phyloP scores from a whole-genome alignment of 2,888 invertebrate genomes.

The Piscicola geometra region DNA sequence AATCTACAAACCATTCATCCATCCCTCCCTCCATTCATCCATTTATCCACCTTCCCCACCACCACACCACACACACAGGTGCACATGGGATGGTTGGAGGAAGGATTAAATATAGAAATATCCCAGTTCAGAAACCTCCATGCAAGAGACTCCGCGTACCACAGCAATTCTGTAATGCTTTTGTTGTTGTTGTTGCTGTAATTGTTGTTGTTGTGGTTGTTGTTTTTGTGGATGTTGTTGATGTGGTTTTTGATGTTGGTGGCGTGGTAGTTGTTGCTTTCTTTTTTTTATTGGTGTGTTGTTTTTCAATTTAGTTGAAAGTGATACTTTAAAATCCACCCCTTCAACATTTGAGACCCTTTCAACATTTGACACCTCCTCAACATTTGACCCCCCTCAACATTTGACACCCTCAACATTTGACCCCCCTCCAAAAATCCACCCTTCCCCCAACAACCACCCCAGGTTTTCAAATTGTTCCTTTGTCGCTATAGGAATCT shows the following conservation, averaged over 20 bases:
- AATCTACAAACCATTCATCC: no score
- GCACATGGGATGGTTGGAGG: background rate
- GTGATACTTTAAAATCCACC: no score
- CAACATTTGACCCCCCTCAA: no score
- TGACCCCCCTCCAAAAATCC: background rate
- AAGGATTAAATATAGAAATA: background rate
- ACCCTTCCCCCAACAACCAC: background rate
- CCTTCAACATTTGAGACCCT: no score
- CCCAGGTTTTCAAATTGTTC: background rate
- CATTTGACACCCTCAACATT: background rate
- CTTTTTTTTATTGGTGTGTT: no score
- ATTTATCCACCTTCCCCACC: no score
- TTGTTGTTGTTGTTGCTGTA: background rate
- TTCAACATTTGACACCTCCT: no score
- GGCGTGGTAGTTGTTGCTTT: no score
- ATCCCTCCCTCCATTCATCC: no score
- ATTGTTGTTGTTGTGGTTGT: background rate
- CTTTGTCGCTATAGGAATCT: background rate
- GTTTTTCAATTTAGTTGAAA: no score
- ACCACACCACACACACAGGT: background rate
- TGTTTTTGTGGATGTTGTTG: background rate
- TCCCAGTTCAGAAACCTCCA: background rate
- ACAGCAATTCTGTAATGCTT: background rate
- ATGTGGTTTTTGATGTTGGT: background rate
- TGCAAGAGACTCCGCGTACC: background rate